Evolutionary conservation across 92 coral and sea anemone species (phyloP).

Genomic region (Hydrozoanthus gracilis): DNA sequence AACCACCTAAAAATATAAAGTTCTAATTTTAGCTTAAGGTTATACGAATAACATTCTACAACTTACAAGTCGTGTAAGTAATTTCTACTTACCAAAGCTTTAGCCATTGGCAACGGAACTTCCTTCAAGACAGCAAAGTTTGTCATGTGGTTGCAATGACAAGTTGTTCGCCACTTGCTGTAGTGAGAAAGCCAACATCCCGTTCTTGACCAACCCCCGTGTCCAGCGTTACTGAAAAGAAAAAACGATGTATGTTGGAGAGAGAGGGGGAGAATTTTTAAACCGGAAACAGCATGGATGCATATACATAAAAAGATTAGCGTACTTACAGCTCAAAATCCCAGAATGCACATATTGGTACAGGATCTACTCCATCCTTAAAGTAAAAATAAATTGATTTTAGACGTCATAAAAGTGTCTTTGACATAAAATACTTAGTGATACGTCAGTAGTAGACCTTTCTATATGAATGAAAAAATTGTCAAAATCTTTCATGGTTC

Average conservation of each 20-base stretch:
- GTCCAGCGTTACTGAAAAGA: conserved; percentile 70
- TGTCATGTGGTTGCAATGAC: conserved; percentile 88
- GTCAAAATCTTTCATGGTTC: too few species aligned
- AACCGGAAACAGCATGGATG: too few species aligned
- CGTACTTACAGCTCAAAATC: conserved; percentile 82
- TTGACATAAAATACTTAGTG: not conserved
- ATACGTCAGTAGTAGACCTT: not conserved
- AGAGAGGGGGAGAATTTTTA: not conserved
- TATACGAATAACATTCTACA: not conserved
- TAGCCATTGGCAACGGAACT: conserved; percentile 54
- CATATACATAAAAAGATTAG: not conserved
- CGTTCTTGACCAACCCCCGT: conserved; percentile 86
- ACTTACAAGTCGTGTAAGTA: not conserved
- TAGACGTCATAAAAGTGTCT: too few species aligned
- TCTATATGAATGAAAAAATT: too few species aligned
- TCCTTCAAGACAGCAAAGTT: conserved; percentile 82
- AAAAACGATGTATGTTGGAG: too few species aligned
- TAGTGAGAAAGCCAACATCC: conserved; percentile 80
- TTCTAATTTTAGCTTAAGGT: too few species aligned
- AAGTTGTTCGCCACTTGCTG: conserved; percentile 70
- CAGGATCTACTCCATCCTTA: conserved; percentile 63
- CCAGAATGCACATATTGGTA: conserved; percentile 89
- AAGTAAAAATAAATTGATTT: not conserved
- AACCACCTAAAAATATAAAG: too few species aligned
- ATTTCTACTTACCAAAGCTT: not conserved